Evolutionary conservation across 2,888 invertebrate genomes (phyloP).

Genomic region (Rhodophaea formosa): DNA sequence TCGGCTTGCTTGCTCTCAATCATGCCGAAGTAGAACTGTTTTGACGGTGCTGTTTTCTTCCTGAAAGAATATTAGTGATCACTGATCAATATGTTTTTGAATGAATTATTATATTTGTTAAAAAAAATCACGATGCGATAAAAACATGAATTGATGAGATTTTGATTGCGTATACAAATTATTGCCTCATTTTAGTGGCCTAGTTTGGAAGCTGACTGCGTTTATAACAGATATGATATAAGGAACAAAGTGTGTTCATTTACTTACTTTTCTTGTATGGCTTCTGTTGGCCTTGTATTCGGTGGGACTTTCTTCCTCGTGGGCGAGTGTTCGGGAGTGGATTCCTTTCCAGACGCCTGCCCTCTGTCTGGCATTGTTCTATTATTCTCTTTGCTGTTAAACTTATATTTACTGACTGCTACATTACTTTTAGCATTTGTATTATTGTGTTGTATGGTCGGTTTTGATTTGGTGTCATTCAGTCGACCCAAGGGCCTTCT

Average conservation of each 20-base stretch:
- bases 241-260: not conserved
- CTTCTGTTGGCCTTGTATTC: constrained; percentile 27
- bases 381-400: constrained; percentile 54
- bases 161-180: no score
- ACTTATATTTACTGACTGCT: constrained; percentile 50
- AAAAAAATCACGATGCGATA: no score
- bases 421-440: constrained; percentile 39
- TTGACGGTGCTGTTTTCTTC: constrained; percentile 60
- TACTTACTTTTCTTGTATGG: constrained; percentile 56
- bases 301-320: constrained; percentile 58
- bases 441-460: constrained; percentile 39
- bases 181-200: no score
- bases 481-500: constrained; percentile 59
- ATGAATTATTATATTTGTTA: no score
- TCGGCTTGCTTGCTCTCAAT: constrained; percentile 74
- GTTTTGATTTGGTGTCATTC: constrained; percentile 58
- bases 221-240: no score
- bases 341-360: constrained; percentile 83
- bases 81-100: no score
- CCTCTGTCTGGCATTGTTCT: constrained; percentile 72
- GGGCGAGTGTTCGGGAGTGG: constrained; percentile 82
- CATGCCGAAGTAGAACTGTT: constrained; percentile 90
- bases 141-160: no score
- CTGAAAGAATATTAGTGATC: constrained; percentile 36
- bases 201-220: no score